These are phyloP conservation scores for Plagodis dolabraria DNA, from an alignment of 2,888 invertebrate species.

Conservation along the genomic window DNA sequence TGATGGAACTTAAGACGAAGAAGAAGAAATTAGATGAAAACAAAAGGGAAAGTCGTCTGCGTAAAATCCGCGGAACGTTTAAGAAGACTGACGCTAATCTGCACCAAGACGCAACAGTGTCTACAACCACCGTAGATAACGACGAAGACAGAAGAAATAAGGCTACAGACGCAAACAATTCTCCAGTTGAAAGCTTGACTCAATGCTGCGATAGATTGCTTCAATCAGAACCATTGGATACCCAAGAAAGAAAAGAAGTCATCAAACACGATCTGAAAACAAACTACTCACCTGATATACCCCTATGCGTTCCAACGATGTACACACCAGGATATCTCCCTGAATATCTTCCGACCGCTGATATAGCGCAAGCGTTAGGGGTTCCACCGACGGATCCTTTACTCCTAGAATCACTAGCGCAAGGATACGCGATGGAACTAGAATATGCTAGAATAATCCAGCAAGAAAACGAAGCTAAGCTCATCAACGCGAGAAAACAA, in stretches of 20 bases:
- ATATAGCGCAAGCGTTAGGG: slow-evolving; percentile 77
- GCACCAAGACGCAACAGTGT: slow-evolving; percentile 84
- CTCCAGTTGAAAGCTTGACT: slow-evolving; percentile 70
- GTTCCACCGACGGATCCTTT: slow-evolving; percentile 77
- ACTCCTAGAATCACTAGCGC: slow-evolving; percentile 78
- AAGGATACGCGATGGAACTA: slow-evolving; percentile 86
- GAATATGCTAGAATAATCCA: slow-evolving; percentile 89
- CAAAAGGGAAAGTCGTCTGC: slow-evolving; percentile 70
- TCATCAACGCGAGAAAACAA: slow-evolving; percentile 88
- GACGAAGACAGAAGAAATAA: slow-evolving; percentile 50
- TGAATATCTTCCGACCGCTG: slow-evolving; percentile 70
- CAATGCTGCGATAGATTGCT: slow-evolving; percentile 72
- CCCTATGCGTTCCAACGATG: slow-evolving; percentile 37
- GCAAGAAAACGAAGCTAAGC: slow-evolving; percentile 89
- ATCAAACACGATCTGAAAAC: slow-evolving; percentile 11
- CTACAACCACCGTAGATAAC: slow-evolving; percentile 75
- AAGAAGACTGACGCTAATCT: slow-evolving; percentile 61
- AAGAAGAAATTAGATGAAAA: slow-evolving; percentile 58
- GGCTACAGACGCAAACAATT: slow-evolving; percentile 41
- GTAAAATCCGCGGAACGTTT: slow-evolving; percentile 76
- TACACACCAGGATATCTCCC: slow-evolving; percentile 59
- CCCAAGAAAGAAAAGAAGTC: slow-evolving; percentile 41
- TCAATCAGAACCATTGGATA: slow-evolving; percentile 49
- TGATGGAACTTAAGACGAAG: slow-evolving; percentile 47
- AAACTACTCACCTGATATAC: slow-evolving; percentile 8